Percentiles rank a stretch among this genome's conserved stretches.
Conservation (phyloP, 2,797 vertebrate genomes). For the Anomalospiza imberbis region DNA sequence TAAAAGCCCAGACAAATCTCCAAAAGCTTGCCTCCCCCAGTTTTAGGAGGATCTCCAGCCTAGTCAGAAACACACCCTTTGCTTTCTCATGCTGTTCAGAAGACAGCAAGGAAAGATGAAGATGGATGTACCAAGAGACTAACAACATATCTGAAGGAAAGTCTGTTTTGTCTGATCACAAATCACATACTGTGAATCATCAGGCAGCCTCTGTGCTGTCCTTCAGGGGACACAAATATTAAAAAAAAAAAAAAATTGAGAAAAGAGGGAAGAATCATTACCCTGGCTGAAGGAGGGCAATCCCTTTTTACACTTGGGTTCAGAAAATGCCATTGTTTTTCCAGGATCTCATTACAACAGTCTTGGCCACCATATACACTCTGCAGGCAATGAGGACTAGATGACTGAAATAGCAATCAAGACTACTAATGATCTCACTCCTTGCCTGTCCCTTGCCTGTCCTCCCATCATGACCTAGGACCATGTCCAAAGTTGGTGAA, state of each 20-base stretch:
- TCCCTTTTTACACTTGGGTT: neutral
- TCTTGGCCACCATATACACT: neutral
- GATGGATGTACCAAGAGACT: neutral
- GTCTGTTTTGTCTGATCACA: neutral
- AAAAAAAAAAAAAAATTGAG: neutral
- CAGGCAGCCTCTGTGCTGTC: neutral
- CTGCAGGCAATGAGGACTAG: neutral
- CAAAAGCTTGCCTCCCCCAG: neutral
- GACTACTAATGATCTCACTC: neutral
- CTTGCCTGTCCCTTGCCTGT: neutral
- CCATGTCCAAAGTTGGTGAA: neutral
- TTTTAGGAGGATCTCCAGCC: neutral
- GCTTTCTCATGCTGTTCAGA: neutral
- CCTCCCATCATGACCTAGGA: neutral
- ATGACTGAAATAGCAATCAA: neutral
- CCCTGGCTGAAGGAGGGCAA: neutral
- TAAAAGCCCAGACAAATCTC: neutral
- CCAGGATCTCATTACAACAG: neutral
- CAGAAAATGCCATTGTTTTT: neutral
- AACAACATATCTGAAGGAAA: neutral
- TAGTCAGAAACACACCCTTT: neutral
- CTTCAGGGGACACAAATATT: neutral
- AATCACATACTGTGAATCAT: neutral
- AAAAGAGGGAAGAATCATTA: neutral
- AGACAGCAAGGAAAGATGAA: neutral